Percentiles rank a stretch among this genome's conserved stretches.
Conservation (phyloP, 2,797 vertebrate species). For the Trachurus trachurus region DNA sequence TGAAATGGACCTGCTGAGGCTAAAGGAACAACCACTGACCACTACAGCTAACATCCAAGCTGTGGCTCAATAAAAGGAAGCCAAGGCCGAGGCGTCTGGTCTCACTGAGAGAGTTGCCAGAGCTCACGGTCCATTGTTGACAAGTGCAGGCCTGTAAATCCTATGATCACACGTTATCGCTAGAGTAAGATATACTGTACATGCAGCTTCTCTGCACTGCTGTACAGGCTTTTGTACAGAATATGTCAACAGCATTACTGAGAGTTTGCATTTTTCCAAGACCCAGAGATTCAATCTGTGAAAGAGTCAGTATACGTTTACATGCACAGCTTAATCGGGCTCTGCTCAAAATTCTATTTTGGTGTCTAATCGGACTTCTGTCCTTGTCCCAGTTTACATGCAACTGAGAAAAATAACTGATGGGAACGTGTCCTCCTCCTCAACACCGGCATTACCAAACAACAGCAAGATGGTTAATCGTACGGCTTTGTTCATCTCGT, state of each 20-base stretch:
- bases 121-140: conserved; percentile 40
- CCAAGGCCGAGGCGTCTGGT: conserved; percentile 37
- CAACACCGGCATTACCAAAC: no score
- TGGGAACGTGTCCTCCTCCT: no score
- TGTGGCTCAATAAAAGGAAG: conserved; percentile 70
- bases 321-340: no score
- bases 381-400: no score
- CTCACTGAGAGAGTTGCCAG: conserved; percentile 33
- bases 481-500: no score
- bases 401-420: no score
- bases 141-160: conserved; percentile 35
- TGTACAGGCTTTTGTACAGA: not conserved
- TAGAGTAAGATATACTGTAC: not conserved
- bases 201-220: not conserved
- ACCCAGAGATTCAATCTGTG: no score
- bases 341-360: no score
- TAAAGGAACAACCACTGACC: conserved; percentile 64
- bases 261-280: not conserved
- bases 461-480: no score
- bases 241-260: not conserved
- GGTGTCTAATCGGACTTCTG: no score
- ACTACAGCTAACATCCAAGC: conserved; percentile 55
- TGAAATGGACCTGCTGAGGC: conserved; percentile 70
- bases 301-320: no score
- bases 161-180: not conserved